phyloP scores from a whole-genome alignment of 2,113 vertebrate species.

The Hydrochoerus hydrochaeris region DNA sequence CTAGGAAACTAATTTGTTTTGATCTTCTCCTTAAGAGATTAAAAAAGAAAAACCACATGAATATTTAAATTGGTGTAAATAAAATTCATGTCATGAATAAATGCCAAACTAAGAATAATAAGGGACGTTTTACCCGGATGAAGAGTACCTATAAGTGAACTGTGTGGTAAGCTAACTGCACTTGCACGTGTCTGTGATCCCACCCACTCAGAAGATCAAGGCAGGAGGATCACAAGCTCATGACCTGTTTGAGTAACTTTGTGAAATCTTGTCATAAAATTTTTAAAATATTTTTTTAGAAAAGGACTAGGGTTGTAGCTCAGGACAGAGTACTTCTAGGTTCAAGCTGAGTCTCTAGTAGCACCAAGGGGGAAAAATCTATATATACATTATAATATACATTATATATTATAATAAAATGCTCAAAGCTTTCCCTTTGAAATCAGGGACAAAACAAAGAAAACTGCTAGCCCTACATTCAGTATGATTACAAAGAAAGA shows the following conservation, averaged over 20 bases:
- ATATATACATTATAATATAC: too few species aligned
- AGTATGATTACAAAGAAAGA: neutral
- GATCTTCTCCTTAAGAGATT: neutral
- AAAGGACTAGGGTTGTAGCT: neutral
- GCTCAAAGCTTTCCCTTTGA: neutral
- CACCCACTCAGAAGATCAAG: neutral
- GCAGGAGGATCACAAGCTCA: neutral
- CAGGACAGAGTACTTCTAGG: neutral
- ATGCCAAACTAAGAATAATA: slow-evolving; percentile 8
- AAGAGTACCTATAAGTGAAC: neutral
- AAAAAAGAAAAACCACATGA: neutral
- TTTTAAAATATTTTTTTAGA: neutral
- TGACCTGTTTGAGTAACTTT: neutral
- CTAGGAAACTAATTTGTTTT: neutral
- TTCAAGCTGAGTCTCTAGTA: neutral
- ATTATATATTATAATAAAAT: too few species aligned
- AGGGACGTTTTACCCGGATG: neutral
- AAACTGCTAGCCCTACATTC: neutral
- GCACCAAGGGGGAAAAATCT: neutral
- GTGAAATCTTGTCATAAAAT: neutral
- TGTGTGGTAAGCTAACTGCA: neutral
- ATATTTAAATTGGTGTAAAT: neutral
- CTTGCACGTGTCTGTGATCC: neutral
- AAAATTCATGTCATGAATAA: slow-evolving; percentile 8
- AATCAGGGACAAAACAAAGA: neutral